Conservation (phyloP, 2,888 invertebrate species). For the Pocota personata region DNA sequence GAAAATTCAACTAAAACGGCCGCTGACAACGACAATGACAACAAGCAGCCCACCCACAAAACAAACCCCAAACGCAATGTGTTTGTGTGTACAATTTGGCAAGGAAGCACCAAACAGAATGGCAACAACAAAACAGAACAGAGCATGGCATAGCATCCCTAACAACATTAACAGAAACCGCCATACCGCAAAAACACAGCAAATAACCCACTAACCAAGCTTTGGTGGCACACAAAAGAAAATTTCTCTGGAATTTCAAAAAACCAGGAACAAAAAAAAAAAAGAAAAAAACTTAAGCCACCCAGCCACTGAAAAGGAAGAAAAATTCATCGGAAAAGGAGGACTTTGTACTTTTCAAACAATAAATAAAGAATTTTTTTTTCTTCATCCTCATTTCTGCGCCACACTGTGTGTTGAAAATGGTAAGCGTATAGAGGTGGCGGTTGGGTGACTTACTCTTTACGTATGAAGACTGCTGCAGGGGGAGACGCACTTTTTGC, state of each 20-base stretch:
- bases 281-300: constrained; percentile 32
- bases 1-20: constrained; percentile 71
- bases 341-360: constrained; percentile 72
- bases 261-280: constrained; percentile 21
- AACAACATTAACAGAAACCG: constrained; percentile 73
- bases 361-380: constrained; percentile 67
- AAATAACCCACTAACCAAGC: constrained; percentile 73
- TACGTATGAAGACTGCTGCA: constrained; percentile 15
- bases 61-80: constrained; percentile 61
- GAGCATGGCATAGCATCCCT: constrained; percentile 65
- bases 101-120: constrained; percentile 59
- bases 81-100: constrained; percentile 64
- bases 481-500: constrained; percentile 52
- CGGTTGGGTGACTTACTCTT: constrained; percentile 34
- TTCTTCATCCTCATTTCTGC: constrained; percentile 19
- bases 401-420: constrained; percentile 58
- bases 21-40: constrained; percentile 72
- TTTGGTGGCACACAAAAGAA: constrained; percentile 71
- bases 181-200: constrained; percentile 72
- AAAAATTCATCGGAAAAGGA: constrained; percentile 61
- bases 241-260: constrained; percentile 62
- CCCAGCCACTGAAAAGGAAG: constrained; percentile 51
- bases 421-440: constrained; percentile 46
- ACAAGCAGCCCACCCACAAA: constrained; percentile 57
- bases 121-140: constrained; percentile 65